These are phyloP conservation scores for Mythimna lalbum DNA, from an alignment of 2,888 invertebrate genomes.

Conservation along the genomic window DNA sequence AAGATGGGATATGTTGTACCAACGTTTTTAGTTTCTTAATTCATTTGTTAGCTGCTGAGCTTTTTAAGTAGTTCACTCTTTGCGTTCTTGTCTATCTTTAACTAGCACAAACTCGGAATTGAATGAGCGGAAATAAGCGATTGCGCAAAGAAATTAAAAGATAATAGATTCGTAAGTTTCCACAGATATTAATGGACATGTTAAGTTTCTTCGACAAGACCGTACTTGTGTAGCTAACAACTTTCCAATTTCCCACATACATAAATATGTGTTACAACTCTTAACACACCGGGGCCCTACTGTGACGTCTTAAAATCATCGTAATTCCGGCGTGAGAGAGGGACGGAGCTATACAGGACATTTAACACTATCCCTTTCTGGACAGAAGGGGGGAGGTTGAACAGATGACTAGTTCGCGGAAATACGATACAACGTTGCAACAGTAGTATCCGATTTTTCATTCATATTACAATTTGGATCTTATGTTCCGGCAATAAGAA, in stretches of 20 bases:
- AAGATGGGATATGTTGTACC: constrained; percentile 12
- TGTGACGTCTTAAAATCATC: too few species aligned
- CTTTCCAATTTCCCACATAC: constrained; percentile 76
- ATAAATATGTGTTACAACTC: constrained; percentile 60
- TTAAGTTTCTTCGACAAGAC: constrained; percentile 54
- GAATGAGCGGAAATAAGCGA: constrained; percentile 1
- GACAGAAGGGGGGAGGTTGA: constrained; percentile 3
- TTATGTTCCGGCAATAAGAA: constrained; percentile 53
- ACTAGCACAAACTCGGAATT: constrained; percentile 15
- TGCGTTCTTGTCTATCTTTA: not conserved
- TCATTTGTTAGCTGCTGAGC: constrained; percentile 15
- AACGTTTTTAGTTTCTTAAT: constrained; percentile 40
- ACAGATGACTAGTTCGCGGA: constrained; percentile 66
- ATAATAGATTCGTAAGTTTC: constrained; percentile 32
- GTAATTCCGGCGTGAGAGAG: too few species aligned
- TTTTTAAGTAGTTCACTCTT: constrained; percentile 27
- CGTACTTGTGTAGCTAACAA: constrained; percentile 59
- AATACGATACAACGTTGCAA: constrained; percentile 43
- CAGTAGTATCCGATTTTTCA: constrained; percentile 32
- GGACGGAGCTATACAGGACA: too few species aligned
- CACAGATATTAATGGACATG: constrained; percentile 51
- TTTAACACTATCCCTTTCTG: too few species aligned
- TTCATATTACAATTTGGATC: constrained; percentile 48
- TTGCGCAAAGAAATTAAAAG: constrained; percentile 14
- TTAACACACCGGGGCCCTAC: constrained; percentile 40